phyloP scores from a whole-genome alignment of 2,797 vertebrate genomes.

The Anguilla pacifica region DNA sequence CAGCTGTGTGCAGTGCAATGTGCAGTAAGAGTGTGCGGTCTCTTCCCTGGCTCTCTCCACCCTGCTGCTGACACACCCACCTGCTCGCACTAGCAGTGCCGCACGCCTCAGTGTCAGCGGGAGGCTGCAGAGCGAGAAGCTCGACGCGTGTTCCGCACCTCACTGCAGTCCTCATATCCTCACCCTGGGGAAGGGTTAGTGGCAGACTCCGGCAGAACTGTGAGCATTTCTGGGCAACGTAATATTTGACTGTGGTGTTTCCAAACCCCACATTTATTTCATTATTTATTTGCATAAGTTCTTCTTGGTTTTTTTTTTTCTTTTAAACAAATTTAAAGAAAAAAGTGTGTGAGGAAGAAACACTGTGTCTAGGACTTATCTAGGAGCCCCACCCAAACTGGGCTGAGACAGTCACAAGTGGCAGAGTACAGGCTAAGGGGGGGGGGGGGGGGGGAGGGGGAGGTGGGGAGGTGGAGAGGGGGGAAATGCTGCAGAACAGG shows the following conservation, averaged over 20 bases:
- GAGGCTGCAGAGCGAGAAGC: background rate
- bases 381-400: background rate
- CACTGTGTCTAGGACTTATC: background rate
- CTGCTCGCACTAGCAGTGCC: background rate
- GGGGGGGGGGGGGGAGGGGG: background rate
- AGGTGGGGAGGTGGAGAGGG: background rate
- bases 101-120: background rate
- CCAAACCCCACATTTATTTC: no score
- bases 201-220: background rate
- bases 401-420: conserved; percentile 12
- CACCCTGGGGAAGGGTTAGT: background rate
- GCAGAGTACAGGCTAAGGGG: background rate
- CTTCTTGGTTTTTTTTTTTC: no score
- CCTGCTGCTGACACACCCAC: background rate
- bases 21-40: no score
- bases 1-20: background rate
- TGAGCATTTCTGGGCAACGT: background rate
- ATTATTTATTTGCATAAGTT: no score
- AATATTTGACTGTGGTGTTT: background rate
- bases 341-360: background rate
- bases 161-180: background rate
- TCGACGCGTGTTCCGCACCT: background rate
- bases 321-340: no score
- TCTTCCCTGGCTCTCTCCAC: background rate
- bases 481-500: background rate